Evolutionary conservation across 2,888 invertebrate genomes (phyloP).

Genomic region (Melipona beecheii): DNA sequence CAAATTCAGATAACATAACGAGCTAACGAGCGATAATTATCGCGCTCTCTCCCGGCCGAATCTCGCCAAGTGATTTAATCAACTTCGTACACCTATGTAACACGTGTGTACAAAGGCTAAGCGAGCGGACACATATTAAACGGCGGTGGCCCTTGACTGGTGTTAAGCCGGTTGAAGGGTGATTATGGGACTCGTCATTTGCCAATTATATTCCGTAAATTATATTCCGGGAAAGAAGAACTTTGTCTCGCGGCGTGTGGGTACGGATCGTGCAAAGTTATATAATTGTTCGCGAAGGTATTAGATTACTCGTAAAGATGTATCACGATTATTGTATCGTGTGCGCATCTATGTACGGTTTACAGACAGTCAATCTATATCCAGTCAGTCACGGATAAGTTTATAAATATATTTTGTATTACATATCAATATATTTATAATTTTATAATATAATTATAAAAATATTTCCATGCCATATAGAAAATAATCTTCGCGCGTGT

Average conservation of each 20-base stretch:
- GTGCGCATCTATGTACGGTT: too few relatives aligned
- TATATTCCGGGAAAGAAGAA: background rate
- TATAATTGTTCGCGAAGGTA: too few relatives aligned
- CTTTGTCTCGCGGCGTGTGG: background rate
- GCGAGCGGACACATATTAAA: slow-evolving; percentile 35
- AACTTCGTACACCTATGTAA: slow-evolving; percentile 57
- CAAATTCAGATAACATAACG: slow-evolving; percentile 76
- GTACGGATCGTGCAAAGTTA: too few relatives aligned
- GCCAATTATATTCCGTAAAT: slow-evolving; percentile 24
- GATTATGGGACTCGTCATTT: slow-evolving; percentile 48
- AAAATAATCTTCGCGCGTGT: too few relatives aligned
- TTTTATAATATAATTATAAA: too few relatives aligned
- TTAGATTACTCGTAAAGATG: too few relatives aligned
- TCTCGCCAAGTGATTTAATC: slow-evolving; percentile 77
- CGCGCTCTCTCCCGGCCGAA: slow-evolving; percentile 69
- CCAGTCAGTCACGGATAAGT: too few relatives aligned
- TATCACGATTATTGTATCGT: too few relatives aligned
- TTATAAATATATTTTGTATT: too few relatives aligned
- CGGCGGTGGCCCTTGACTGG: slow-evolving; percentile 46
- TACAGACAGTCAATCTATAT: too few relatives aligned
- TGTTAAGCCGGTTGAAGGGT: slow-evolving; percentile 46
- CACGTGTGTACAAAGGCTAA: slow-evolving; percentile 23
- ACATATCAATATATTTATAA: too few relatives aligned
- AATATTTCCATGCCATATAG: too few relatives aligned
- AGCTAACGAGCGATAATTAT: slow-evolving; percentile 80